Evolutionary conservation across 2,113 vertebrate genomes (phyloP).

Genomic region (Petrocephalus zakoni): DNA sequence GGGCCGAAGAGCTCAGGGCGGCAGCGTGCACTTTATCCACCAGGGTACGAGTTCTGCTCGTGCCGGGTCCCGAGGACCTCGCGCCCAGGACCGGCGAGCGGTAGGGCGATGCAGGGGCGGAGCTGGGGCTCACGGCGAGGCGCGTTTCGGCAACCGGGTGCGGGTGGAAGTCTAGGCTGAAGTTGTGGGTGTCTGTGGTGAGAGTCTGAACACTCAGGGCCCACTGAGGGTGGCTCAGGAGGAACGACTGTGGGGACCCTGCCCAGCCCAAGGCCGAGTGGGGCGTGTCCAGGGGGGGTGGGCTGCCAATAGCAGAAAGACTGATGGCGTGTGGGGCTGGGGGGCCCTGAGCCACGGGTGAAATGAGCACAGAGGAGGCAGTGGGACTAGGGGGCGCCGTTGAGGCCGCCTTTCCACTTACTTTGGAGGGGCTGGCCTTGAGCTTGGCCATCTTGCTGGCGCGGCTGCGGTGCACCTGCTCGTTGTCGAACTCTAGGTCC

Average conservation of each 20-base stretch:
- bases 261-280: conserved; percentile 34
- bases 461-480: conserved; percentile 85
- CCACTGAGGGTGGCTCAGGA: conserved; percentile 29
- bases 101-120: conserved; percentile 38
- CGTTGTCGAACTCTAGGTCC: conserved; percentile 96
- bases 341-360: conserved; percentile 23
- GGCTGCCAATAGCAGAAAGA: conserved; percentile 26
- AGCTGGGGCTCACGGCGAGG: conserved; percentile 11
- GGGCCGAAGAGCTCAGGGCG: background rate
- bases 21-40: background rate
- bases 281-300: conserved; percentile 32
- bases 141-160: conserved; percentile 16
- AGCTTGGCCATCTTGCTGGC: conserved; percentile 85
- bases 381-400: conserved; percentile 53
- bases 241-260: conserved; percentile 21
- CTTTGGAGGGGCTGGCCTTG: conserved; percentile 93
- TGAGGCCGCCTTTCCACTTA: conserved; percentile 75
- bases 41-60: conserved; percentile 24
- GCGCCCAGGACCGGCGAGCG: conserved; percentile 20
- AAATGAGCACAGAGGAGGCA: conserved; percentile 28
- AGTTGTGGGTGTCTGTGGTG: conserved; percentile 34
- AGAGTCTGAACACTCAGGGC: conserved; percentile 26
- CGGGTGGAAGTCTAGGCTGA: conserved; percentile 37
- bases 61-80: conserved; percentile 1
- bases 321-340: conserved; percentile 52